Evolutionary conservation across 2,888 invertebrate species (phyloP).

Genomic region (Nineta flava): DNA sequence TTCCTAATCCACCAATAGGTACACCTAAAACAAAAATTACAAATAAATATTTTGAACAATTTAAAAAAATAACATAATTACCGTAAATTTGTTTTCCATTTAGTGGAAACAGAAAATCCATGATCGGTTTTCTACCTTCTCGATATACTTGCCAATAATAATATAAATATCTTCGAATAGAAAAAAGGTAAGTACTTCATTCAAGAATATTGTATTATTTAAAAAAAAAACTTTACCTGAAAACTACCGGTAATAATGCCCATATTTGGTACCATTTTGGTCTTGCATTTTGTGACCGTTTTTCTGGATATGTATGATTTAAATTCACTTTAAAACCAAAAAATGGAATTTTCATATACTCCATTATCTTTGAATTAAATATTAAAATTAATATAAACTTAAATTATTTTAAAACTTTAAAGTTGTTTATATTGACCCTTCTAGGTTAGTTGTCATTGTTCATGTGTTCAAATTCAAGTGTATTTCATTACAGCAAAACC

Average conservation of each 20-base stretch:
- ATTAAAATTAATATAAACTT: too few species aligned
- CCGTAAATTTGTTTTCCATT: conserved; percentile 75
- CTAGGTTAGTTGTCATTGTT: too few species aligned
- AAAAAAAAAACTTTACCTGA: conserved; percentile 38
- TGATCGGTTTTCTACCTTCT: conserved; percentile 51
- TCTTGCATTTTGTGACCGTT: conserved; percentile 46
- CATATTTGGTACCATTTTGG: conserved; percentile 53
- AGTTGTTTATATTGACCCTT: too few species aligned
- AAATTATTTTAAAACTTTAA: too few species aligned
- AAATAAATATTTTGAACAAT: not conserved
- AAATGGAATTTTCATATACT: conserved; percentile 29
- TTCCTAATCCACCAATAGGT: conserved; percentile 69
- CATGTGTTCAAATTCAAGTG: too few species aligned
- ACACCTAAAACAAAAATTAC: conserved; percentile 40
- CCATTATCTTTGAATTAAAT: too few species aligned
- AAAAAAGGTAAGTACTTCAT: conserved; percentile 16
- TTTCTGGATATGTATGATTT: conserved; percentile 58
- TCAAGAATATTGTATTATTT: conserved; percentile 5
- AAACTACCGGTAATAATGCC: conserved; percentile 49
- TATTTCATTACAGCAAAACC: too few species aligned
- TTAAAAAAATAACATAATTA: conserved; percentile 23
- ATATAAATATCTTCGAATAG: conserved; percentile 43
- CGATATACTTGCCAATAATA: conserved; percentile 49
- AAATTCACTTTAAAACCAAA: conserved; percentile 59
- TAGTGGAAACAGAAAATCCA: conserved; percentile 60